Conservation (phyloP, 2,888 invertebrate species). For the Oscheius sp. region DNA sequence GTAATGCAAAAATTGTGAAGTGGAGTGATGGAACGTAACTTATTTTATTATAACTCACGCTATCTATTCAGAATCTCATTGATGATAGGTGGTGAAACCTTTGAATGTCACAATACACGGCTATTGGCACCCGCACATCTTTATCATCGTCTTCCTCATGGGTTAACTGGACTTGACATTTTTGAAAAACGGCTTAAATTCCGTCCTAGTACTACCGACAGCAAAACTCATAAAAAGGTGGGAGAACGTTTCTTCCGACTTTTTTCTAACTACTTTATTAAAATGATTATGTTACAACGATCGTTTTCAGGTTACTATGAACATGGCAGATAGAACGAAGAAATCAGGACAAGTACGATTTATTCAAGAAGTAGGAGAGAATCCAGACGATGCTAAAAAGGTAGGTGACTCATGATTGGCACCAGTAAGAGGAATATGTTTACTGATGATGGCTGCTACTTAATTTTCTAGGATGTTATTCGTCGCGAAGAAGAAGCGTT, state of each 20-base stretch:
- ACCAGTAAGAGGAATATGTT: too few relatives aligned
- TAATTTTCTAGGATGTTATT: slow-evolving; percentile 52
- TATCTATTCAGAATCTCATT: slow-evolving; percentile 86
- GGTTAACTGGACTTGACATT: slow-evolving; percentile 89
- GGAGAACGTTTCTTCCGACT: not conserved
- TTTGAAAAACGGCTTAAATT: slow-evolving; percentile 96
- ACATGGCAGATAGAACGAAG: slow-evolving; percentile 91
- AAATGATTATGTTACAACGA: too few relatives aligned
- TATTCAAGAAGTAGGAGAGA: slow-evolving; percentile 89
- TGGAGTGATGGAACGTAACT: slow-evolving; percentile 89
- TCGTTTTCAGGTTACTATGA: slow-evolving; percentile 81
- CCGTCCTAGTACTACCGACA: slow-evolving; percentile 97
- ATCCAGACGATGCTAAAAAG: slow-evolving; percentile 86
- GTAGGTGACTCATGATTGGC: too few relatives aligned
- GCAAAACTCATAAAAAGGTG: slow-evolving; percentile 97
- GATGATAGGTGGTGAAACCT: slow-evolving; percentile 95
- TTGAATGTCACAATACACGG: slow-evolving; percentile 82
- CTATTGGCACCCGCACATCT: slow-evolving; percentile 82
- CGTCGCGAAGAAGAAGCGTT: slow-evolving; percentile 96
- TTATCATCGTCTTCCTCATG: slow-evolving; percentile 82
- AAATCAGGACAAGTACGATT: slow-evolving; percentile 96
- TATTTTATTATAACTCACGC: not conserved
- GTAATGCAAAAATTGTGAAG: slow-evolving; percentile 91
- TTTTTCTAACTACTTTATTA: not conserved
- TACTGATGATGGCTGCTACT: not conserved